Conservation (phyloP, 2,113 vertebrate species). For the Telmatochromis sp. region DNA sequence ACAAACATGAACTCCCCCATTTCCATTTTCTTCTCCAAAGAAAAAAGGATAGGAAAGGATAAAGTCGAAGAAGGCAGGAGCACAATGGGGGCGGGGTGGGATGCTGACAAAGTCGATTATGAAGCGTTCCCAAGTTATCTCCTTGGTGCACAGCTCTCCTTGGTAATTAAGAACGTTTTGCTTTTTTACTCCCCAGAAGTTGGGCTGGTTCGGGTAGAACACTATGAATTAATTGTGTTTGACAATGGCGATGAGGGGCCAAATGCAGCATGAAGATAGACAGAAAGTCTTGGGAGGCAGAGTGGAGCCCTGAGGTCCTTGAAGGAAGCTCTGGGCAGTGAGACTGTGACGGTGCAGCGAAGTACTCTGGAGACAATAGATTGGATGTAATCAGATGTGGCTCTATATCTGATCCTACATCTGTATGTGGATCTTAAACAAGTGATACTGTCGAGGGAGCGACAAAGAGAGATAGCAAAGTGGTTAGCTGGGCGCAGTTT, state of each 20-base stretch:
- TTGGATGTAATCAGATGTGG: constrained; percentile 2
- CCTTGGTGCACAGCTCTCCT: constrained; percentile 42
- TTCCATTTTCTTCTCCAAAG: not conserved
- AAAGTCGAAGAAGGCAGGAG: not conserved
- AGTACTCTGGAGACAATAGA: not conserved
- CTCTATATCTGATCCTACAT: constrained; percentile 26
- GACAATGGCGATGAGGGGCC: constrained; percentile 38
- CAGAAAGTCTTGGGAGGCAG: not conserved
- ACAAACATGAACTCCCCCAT: constrained; percentile 11
- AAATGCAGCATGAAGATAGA: constrained; percentile 38
- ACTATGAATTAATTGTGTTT: constrained; percentile 54
- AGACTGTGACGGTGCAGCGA: not conserved
- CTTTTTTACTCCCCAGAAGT: constrained; percentile 40
- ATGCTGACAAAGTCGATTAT: constrained; percentile 54
- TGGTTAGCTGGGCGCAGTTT: not conserved
- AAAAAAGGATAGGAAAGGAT: not conserved
- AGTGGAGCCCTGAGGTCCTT: not conserved
- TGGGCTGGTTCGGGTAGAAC: constrained; percentile 14
- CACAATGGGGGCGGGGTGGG: not conserved
- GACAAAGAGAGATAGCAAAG: not conserved
- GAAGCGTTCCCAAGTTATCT: constrained; percentile 60
- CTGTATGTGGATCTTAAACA: constrained; percentile 27
- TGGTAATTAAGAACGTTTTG: constrained; percentile 60
- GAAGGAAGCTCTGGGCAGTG: not conserved
- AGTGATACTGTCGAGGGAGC: not conserved